These are phyloP conservation scores for Dendroctonus valens DNA, from an alignment of 1,140 invertebrate species.

Conservation along the genomic window DNA sequence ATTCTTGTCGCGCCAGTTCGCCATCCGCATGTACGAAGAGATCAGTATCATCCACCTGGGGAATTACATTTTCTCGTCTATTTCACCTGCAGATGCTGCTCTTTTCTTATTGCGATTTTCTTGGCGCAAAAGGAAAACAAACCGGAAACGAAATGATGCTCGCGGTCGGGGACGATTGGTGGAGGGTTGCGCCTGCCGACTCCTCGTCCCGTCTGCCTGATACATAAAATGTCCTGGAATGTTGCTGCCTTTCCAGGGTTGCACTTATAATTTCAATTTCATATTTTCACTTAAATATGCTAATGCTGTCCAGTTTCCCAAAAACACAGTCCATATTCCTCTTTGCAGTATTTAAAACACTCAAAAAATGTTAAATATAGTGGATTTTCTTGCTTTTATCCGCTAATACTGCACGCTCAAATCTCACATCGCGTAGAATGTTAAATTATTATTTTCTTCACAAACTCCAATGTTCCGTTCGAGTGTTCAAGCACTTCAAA, in stretches of 20 bases:
- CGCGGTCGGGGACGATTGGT: constrained; percentile 16
- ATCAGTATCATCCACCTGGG: constrained; percentile 26
- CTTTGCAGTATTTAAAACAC: no score
- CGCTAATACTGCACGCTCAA: no score
- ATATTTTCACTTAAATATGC: no score
- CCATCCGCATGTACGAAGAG: constrained; percentile 10
- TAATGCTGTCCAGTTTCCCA: no score
- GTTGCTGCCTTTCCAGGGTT: constrained; percentile 2
- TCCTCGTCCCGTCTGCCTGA: background rate
- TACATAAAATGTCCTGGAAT: constrained; percentile 12
- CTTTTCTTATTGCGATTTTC: constrained; percentile 8
- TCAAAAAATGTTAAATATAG: no score
- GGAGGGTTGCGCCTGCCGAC: constrained; percentile 14
- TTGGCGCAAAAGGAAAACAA: constrained; percentile 12
- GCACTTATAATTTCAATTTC: constrained; percentile 4
- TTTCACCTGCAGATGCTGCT: constrained; percentile 23
- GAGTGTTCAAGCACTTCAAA: no score
- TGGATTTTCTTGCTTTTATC: no score
- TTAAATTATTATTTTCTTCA: no score
- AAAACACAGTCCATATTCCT: no score
- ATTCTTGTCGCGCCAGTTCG: constrained; percentile 16
- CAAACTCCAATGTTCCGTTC: no score
- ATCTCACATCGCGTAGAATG: no score
- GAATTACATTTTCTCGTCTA: constrained; percentile 25
- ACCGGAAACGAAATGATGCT: background rate